A percentile compares a stretch with the other conserved stretches of the same genome.
These are phyloP conservation scores for Drosophila ustulata DNA, from an alignment of 2,888 invertebrate species.

Conservation along the genomic window DNA sequence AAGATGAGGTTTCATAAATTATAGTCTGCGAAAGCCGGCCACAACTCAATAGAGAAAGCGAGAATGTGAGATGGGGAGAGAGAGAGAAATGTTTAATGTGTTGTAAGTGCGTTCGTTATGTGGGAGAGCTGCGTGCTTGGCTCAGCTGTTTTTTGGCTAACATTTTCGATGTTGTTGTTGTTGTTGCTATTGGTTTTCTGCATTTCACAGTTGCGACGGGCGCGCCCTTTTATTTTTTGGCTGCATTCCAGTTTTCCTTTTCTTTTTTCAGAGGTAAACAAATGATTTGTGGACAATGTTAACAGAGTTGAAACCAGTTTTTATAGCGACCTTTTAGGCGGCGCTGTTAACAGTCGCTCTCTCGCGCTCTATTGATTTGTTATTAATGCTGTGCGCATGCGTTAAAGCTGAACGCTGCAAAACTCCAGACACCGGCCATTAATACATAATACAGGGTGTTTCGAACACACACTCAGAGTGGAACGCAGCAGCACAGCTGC, in stretches of 20 bases:
- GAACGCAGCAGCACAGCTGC: constrained; percentile 13
- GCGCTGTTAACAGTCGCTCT: constrained; percentile 55
- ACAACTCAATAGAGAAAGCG: not conserved
- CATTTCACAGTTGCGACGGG: constrained; percentile 38
- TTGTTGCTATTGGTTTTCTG: constrained; percentile 25
- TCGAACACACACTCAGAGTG: not conserved
- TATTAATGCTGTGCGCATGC: constrained; percentile 60
- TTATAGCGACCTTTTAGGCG: constrained; percentile 70
- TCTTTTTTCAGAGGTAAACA: constrained; percentile 60
- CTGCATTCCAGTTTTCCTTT: constrained; percentile 21
- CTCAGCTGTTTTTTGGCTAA: constrained; percentile 39
- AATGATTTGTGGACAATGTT: constrained; percentile 44
- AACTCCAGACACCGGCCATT: constrained; percentile 46
- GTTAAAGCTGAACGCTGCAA: constrained; percentile 35
- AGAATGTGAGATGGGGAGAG: not conserved
- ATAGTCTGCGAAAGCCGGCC: constrained; percentile 50
- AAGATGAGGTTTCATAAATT: constrained; percentile 58
- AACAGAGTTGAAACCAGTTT: constrained; percentile 38
- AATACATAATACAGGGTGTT: constrained; percentile 51
- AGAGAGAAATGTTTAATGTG: not conserved
- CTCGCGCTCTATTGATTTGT: constrained; percentile 67
- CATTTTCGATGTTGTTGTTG: constrained; percentile 7
- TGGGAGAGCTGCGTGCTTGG: constrained; percentile 21
- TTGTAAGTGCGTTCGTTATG: not conserved
- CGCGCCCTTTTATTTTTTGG: constrained; percentile 33